phyloP scores from a whole-genome alignment of 1,140 invertebrate genomes.

The Trichomalopsis sarcophagae region DNA sequence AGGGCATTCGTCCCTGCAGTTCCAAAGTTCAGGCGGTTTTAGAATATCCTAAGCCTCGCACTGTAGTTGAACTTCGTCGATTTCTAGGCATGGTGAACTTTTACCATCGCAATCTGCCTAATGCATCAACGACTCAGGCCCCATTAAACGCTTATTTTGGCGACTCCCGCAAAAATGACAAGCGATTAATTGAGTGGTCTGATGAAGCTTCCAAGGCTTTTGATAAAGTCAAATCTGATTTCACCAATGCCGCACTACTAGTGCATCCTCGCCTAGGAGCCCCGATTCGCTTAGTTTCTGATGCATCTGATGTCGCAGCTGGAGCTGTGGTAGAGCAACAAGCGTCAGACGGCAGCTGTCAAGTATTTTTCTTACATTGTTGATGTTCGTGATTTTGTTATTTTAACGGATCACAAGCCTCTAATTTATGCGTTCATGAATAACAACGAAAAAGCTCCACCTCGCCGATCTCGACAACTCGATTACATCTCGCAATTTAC shows the following conservation, averaged over 20 bases:
- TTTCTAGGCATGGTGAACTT: too few relatives aligned
- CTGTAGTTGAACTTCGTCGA: too few relatives aligned
- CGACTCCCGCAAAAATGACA: conserved; percentile 5
- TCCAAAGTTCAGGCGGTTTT: too few relatives aligned
- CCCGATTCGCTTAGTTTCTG: neutral
- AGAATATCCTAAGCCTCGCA: too few relatives aligned
- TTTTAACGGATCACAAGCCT: conserved; percentile 54
- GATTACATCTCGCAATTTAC: conserved; percentile 21
- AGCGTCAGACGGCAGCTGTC: conserved; percentile 37
- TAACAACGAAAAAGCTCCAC: conserved; percentile 20
- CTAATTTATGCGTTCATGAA: conserved; percentile 36
- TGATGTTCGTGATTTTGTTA: conserved; percentile 55
- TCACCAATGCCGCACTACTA: neutral
- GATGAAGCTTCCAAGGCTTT: neutral
- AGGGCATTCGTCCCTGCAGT: too few relatives aligned
- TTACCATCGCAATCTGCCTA: neutral
- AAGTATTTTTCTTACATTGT: conserved; percentile 61
- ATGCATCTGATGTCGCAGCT: conserved; percentile 9
- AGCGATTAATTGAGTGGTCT: neutral
- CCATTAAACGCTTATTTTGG: neutral
- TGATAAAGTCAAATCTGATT: neutral
- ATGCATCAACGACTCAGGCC: neutral
- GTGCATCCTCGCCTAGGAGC: neutral
- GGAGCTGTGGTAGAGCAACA: conserved; percentile 8
- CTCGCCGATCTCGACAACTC: neutral